Evolutionary conservation across 2,888 invertebrate genomes (phyloP).

Genomic region (Timema cristinae): DNA sequence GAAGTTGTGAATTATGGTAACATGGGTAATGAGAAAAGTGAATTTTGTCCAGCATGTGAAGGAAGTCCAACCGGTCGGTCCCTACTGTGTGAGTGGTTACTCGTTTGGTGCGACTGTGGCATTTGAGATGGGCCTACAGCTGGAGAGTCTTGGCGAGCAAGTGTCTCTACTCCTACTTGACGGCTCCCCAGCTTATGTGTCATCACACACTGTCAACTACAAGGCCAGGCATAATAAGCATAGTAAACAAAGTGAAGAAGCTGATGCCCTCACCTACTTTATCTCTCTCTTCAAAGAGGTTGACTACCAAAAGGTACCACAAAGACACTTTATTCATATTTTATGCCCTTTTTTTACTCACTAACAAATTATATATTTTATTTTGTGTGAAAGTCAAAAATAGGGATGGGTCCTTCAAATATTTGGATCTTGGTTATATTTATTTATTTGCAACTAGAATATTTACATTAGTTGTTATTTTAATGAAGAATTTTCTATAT

Average conservation of each 20-base stretch:
- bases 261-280: constrained; percentile 73
- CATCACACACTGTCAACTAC: constrained; percentile 67
- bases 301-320: constrained; percentile 62
- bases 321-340: too few relatives aligned
- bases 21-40: too few relatives aligned
- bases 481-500: too few relatives aligned
- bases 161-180: constrained; percentile 76
- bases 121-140: constrained; percentile 88
- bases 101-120: constrained; percentile 93
- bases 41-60: constrained; percentile 60
- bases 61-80: constrained; percentile 70
- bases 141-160: constrained; percentile 59
- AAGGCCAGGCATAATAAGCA: constrained; percentile 52
- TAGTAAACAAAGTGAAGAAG: constrained; percentile 54
- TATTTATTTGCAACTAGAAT: too few relatives aligned
- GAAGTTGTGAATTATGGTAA: too few relatives aligned
- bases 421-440: too few relatives aligned
- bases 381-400: too few relatives aligned
- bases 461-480: too few relatives aligned
- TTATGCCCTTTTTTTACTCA: too few relatives aligned
- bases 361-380: too few relatives aligned
- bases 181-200: constrained; percentile 81
- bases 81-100: constrained; percentile 88
- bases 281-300: constrained; percentile 72
- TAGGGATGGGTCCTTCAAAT: too few relatives aligned